Conservation (phyloP, 2,113 vertebrate species). For the Ranitomeya imitator region DNA sequence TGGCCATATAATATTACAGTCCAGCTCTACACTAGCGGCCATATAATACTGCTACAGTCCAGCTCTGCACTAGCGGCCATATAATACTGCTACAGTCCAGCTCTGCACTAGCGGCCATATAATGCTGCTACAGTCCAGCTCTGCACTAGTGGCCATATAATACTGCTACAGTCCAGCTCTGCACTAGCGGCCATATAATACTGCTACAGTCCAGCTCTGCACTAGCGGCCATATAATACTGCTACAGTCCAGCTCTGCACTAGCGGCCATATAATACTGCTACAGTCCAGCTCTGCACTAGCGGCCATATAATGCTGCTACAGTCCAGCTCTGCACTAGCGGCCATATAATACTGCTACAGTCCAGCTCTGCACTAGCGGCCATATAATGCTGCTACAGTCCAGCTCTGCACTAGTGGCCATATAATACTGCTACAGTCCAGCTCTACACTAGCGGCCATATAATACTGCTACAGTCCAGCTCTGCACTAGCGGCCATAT, state of each 20-base stretch:
- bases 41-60: too few relatives aligned
- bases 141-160: neutral
- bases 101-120: neutral
- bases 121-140: neutral
- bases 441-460: neutral
- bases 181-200: neutral
- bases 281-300: neutral
- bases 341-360: too few relatives aligned
- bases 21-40: neutral
- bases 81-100: neutral
- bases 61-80: neutral
- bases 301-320: too few relatives aligned
- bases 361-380: too few relatives aligned
- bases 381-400: too few relatives aligned
- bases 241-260: neutral
- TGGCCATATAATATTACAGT: too few relatives aligned
- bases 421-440: neutral
- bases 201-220: neutral
- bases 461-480: neutral
- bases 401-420: neutral
- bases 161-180: neutral
- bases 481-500: neutral
- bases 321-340: neutral
- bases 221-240: neutral
- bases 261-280: neutral